Conservation (phyloP, 2,797 vertebrate species). For the Paratrypauchen microcephalus region DNA sequence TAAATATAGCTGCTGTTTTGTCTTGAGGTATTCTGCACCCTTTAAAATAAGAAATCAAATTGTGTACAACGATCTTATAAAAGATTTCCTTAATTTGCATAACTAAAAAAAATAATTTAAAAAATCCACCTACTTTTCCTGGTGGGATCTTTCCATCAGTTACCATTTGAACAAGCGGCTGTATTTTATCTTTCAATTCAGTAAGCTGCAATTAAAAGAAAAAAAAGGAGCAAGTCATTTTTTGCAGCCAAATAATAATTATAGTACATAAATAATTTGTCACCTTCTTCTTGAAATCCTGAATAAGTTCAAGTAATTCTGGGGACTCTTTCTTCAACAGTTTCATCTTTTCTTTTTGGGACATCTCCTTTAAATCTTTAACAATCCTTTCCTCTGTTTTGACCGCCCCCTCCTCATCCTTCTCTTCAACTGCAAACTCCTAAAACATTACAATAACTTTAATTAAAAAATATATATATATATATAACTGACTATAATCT, state of each 20-base stretch:
- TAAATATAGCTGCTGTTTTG: constrained; percentile 92
- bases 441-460: constrained; percentile 30
- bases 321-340: constrained; percentile 93
- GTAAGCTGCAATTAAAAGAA: constrained; percentile 67
- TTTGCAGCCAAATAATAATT: not conserved
- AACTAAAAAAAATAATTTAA: not conserved
- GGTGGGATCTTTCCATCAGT: constrained; percentile 78
- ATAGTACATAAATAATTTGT: not conserved
- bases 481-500: not conserved
- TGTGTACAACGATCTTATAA: not conserved
- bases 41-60: constrained; percentile 33
- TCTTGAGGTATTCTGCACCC: constrained; percentile 86
- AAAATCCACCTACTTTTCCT: constrained; percentile 76
- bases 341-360: constrained; percentile 90
- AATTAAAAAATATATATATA: not conserved
- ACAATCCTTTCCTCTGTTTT: constrained; percentile 82
- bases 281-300: constrained; percentile 90
- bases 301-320: constrained; percentile 90
- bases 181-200: constrained; percentile 87
- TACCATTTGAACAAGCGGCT: constrained; percentile 86
- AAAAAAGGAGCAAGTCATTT: not conserved
- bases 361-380: constrained; percentile 88
- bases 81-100: not conserved
- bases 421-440: constrained; percentile 71
- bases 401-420: constrained; percentile 45